Percentiles rank a stretch among this genome's conserved stretches.
phyloP scores from a whole-genome alignment of 2,113 vertebrate genomes.

The Catharus fuscescens region DNA sequence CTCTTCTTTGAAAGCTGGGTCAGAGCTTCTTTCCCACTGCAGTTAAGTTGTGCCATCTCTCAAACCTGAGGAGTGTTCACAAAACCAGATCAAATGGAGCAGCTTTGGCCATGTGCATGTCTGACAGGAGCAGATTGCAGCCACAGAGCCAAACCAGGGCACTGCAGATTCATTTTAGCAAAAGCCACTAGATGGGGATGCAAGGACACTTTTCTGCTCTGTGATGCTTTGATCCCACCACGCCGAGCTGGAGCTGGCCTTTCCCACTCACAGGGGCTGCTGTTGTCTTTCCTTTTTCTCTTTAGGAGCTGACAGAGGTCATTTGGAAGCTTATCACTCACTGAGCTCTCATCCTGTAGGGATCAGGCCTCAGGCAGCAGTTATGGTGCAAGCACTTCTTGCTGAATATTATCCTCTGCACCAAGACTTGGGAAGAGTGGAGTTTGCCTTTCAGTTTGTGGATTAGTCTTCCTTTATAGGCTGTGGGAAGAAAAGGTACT shows the following conservation, averaged over 20 bases:
- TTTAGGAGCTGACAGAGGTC: neutral
- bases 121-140: neutral
- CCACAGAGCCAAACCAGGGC: neutral
- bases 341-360: neutral
- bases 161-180: neutral
- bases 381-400: neutral
- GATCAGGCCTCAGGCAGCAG: neutral
- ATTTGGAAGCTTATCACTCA: neutral
- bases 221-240: rapidly evolving
- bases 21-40: rapidly evolving
- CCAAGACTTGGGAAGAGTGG: neutral
- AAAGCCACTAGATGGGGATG: conserved; percentile 62
- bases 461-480: neutral
- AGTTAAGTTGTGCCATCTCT: rapidly evolving
- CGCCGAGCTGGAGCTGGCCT: neutral
- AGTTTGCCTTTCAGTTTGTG: neutral
- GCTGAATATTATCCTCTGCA: neutral
- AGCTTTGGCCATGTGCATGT: rapidly evolving
- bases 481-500: conserved; percentile 1
- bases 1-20: neutral
- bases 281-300: neutral
- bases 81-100: neutral
- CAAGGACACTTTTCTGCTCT: neutral
- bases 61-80: neutral
- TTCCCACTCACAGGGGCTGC: rapidly evolving